A percentile compares a stretch with the other conserved stretches of the same genome.
Conservation (phyloP, 2,888 invertebrate genomes). For the Hanleya hanleyi region DNA sequence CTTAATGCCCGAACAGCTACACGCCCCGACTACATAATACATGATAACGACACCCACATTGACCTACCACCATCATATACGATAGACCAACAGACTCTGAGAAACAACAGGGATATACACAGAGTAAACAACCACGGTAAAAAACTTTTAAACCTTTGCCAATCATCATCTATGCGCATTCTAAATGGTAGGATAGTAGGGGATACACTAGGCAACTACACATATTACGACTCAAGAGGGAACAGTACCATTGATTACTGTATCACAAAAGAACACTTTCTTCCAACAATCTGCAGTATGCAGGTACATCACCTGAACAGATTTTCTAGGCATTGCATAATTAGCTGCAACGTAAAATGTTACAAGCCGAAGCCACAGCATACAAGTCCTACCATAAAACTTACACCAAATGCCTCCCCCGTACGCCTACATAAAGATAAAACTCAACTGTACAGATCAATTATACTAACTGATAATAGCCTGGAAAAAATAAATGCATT, state of each 20-base stretch:
- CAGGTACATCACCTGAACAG: neutral
- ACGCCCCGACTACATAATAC: neutral
- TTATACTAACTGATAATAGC: neutral
- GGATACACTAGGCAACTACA: neutral
- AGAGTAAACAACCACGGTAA: neutral
- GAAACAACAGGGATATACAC: slow-evolving; percentile 1
- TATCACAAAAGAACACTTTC: neutral
- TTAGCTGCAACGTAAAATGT: neutral
- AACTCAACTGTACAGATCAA: neutral
- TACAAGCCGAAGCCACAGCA: neutral
- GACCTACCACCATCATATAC: neutral
- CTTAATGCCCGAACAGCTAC: neutral
- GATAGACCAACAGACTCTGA: neutral
- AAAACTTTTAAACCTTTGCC: neutral
- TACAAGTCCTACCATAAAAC: neutral
- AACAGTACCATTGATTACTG: neutral
- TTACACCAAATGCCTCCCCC: neutral
- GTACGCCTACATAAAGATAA: neutral
- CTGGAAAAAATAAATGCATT: neutral
- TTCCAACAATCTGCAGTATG: neutral
- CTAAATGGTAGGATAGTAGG: neutral
- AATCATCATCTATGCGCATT: neutral
- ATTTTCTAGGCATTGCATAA: neutral
- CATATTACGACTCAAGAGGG: neutral
- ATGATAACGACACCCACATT: neutral